phyloP scores from a whole-genome alignment of 2,113 vertebrate species.

The Marmota monax region DNA sequence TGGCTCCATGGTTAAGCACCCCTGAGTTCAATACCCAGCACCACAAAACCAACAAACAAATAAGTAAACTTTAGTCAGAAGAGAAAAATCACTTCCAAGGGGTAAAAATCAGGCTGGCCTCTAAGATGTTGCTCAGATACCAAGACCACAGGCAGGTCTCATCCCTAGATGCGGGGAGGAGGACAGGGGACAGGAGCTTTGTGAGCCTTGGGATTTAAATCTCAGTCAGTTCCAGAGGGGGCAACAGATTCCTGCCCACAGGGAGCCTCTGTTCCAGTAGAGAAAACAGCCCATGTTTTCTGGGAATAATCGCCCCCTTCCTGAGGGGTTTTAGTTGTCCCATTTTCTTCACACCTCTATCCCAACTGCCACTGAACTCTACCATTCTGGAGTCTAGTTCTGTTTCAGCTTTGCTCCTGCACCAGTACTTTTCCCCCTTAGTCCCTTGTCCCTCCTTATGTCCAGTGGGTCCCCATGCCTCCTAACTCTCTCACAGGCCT shows the following conservation, averaged over 20 bases:
- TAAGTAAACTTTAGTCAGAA: too few relatives aligned
- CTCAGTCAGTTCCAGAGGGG: too few relatives aligned
- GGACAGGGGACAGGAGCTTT: rapidly evolving
- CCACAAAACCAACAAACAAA: neutral
- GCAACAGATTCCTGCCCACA: neutral
- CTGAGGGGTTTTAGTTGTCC: neutral
- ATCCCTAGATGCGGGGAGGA: neutral
- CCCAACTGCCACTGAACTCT: neutral
- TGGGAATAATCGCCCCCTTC: neutral
- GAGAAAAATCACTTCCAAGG: neutral
- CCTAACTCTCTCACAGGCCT: neutral
- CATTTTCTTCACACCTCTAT: neutral
- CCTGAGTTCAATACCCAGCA: too few relatives aligned
- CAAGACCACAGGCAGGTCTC: neutral
- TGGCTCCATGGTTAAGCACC: too few relatives aligned
- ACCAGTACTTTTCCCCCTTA: neutral
- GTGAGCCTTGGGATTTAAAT: neutral
- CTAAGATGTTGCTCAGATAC: neutral
- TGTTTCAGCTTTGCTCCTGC: neutral
- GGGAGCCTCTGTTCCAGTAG: neutral
- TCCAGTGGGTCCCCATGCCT: rapidly evolving
- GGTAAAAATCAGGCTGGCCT: constrained; percentile 2
- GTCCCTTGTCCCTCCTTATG: neutral
- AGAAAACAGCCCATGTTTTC: neutral
- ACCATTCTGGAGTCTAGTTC: neutral